Evolutionary conservation across 2,888 invertebrate genomes (phyloP), one percentile per base, ranked within the genome.

Genomic region (Acholoe squamosa): DNA sequence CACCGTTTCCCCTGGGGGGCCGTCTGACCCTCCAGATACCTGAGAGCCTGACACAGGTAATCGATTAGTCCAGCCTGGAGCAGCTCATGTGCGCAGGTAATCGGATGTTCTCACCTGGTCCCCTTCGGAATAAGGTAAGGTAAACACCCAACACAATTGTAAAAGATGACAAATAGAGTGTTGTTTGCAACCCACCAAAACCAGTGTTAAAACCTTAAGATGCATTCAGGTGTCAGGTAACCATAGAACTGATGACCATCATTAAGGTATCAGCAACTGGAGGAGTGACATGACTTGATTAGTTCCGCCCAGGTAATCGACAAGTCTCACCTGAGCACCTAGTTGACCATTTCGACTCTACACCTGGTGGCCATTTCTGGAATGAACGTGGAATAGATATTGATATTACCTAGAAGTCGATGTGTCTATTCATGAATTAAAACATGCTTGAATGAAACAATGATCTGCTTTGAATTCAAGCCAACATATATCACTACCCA

Each of bases 51-150:
- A 5, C 25, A 10, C 77, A 77, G 84, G 84, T 84, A 84, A 84
- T 84, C 84, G 51, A 34, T 84, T 84, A 84, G 84, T 51, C 34
- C 28, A 10, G 51, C 84, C 71, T 25, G 25, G 25, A 28, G 71
- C 71, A 14, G 71, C 71, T 28, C 71, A 14, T 5, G 71, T 71
- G 71, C 7, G 71, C 71, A 28, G 71, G 71, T 71, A 71, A 71
- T 71, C 71, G 71, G 71, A 5, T 71, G 71, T 5, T 71, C 71
- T 71, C 71, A 71, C 71, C 71, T 71, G 61, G 22, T n/a, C 61
- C 25, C 31, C n/a, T 5, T 28, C n/a, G n/a, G n/a, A n/a, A 22
- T 25, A 28, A 28, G 25, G 25, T 25, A 25, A 71, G 71, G 71
- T 61, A 61, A 61, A n/a, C n/a, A 61, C 3, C 61, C 10, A 43